Percentiles rank a stretch among this genome's conserved stretches.
These are phyloP conservation scores for Mythimna loreyi DNA, from an alignment of 2,888 invertebrate species.

Conservation along the genomic window DNA sequence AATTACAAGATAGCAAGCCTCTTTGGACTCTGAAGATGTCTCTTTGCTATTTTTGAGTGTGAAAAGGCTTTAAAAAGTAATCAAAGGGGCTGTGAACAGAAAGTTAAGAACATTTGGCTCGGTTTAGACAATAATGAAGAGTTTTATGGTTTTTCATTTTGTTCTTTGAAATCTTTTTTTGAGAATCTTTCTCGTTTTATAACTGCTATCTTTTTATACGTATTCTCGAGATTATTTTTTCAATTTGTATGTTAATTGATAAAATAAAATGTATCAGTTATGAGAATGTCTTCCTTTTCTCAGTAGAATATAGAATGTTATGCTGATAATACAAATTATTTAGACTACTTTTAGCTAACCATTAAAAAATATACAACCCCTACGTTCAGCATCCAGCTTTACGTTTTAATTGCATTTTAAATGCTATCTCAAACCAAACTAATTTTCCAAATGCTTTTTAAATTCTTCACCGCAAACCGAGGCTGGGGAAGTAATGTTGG, in stretches of 20 bases:
- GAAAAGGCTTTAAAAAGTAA: constrained; percentile 87
- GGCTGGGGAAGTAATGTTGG: constrained; percentile 73
- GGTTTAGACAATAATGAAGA: constrained; percentile 80
- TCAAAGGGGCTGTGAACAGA: constrained; percentile 82
- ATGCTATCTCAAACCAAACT: constrained; percentile 79
- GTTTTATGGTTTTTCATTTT: constrained; percentile 85
- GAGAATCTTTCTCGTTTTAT: constrained; percentile 61
- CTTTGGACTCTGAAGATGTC: constrained; percentile 78
- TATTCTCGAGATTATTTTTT: constrained; percentile 18
- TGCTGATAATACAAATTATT: background rate
- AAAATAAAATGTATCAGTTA: background rate
- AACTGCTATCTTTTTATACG: constrained; percentile 52
- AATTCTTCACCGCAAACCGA: constrained; percentile 86
- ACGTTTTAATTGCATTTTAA: constrained; percentile 71
- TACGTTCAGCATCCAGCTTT: constrained; percentile 39
- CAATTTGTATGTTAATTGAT: constrained; percentile 29
- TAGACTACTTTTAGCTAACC: background rate
- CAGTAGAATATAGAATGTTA: background rate
- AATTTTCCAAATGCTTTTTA: constrained; percentile 88
- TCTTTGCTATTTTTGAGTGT: constrained; percentile 80
- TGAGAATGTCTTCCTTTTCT: background rate
- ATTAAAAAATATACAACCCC: constrained; percentile 9
- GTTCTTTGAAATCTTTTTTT: constrained; percentile 76
- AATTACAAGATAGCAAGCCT: constrained; percentile 83
- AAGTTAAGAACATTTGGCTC: constrained; percentile 83